phyloP scores from a whole-genome alignment of 2,797 vertebrate genomes.

The Cynopterus sphinx region DNA sequence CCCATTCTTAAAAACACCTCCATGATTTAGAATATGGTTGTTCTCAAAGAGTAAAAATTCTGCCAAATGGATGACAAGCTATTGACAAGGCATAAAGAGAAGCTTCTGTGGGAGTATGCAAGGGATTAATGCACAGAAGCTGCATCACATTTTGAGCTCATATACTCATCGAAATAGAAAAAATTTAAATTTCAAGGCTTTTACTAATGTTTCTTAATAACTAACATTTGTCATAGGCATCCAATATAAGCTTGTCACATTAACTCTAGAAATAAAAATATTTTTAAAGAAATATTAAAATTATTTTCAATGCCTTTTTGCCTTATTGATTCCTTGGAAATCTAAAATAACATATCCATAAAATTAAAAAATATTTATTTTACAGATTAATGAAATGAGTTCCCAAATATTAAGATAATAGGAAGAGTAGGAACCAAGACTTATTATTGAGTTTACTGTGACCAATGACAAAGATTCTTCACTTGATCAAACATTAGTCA shows the following conservation, averaged over 20 bases:
- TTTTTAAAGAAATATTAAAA: slow-evolving; percentile 28
- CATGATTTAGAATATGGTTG: slow-evolving; percentile 61
- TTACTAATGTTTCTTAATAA: background rate
- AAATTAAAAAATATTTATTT: background rate
- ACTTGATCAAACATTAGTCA: background rate
- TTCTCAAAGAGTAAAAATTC: slow-evolving; percentile 69
- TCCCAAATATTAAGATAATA: background rate
- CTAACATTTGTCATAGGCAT: background rate
- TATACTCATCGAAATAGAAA: background rate
- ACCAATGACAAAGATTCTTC: background rate
- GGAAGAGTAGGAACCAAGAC: background rate
- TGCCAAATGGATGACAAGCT: slow-evolving; percentile 76
- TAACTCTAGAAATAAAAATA: slow-evolving; percentile 25
- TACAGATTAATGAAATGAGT: background rate
- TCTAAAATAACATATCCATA: background rate
- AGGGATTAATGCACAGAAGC: slow-evolving; percentile 4
- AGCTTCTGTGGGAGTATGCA: slow-evolving; percentile 41
- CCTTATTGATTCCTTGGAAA: background rate
- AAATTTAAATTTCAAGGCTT: slow-evolving; percentile 13
- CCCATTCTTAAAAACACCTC: slow-evolving; percentile 39
- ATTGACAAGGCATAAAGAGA: slow-evolving; percentile 42
- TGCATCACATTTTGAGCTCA: background rate
- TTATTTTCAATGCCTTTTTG: background rate
- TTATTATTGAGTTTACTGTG: background rate
- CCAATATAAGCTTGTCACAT: background rate